Conservation (phyloP, 2,888 invertebrate genomes). For the Erebia palarica region DNA sequence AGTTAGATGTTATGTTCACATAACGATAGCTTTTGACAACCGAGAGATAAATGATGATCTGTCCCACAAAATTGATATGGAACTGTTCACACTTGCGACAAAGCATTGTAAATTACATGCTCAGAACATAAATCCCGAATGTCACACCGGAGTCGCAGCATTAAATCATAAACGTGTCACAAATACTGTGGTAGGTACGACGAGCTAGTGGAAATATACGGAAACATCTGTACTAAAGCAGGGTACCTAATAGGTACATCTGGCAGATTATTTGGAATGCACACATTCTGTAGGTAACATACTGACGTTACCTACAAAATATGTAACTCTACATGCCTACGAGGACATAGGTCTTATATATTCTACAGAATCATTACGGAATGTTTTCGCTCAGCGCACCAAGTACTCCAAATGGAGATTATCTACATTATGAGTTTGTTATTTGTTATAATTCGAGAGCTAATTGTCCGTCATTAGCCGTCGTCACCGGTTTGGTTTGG, state of each 20-base stretch:
- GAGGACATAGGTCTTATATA: no score
- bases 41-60: slow-evolving; percentile 60
- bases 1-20: slow-evolving; percentile 1
- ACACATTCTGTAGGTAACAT: neutral
- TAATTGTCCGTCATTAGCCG: no score
- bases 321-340: no score
- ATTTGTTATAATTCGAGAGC: no score
- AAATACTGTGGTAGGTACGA: slow-evolving; percentile 10
- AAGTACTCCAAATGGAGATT: no score
- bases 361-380: no score
- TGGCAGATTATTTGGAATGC: neutral
- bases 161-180: slow-evolving; percentile 34
- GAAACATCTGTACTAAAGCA: neutral
- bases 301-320: neutral
- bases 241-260: neutral
- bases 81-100: slow-evolving; percentile 60
- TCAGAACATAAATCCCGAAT: slow-evolving; percentile 51
- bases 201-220: slow-evolving; percentile 3
- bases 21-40: slow-evolving; percentile 28
- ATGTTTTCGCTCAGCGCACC: no score
- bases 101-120: slow-evolving; percentile 44
- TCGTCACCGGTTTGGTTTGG: no score
- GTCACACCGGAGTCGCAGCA: slow-evolving; percentile 41
- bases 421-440: no score
- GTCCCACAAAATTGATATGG: slow-evolving; percentile 57